Evolutionary conservation across 2,113 vertebrate species (phyloP), one percentile per base, ranked within the genome.

Genomic region (Hippolais icterina): DNA sequence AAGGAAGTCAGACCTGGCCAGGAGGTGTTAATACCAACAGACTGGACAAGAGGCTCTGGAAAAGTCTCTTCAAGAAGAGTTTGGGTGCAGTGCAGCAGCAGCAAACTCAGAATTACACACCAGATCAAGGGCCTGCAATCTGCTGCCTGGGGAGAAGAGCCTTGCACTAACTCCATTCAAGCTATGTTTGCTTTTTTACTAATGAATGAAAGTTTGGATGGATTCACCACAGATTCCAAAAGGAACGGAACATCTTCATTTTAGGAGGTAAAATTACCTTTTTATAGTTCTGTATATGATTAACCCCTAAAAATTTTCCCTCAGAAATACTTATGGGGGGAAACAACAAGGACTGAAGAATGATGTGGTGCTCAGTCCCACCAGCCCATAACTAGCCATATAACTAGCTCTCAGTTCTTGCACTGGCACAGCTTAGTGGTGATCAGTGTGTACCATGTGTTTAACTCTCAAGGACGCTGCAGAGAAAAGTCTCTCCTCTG

Each of bases 391-490:
- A 11, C 6, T 6, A 23, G 8, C 39, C 33, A 0, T 52, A 1
- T 5, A 80, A 17, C 3, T 2, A 24, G 8, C 35, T 47, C 9
- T 57, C 7, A 68, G 33, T 24, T 68, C 22, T 39, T 39, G 37
- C 39, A 20, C 35, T 7, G 15, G 15, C 3, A 1, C 4, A 54
- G 17, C 39, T 71, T 9, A 15, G 47, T 12, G 13, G 9, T 33
- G 37, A 18, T 7, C n/a, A 31, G 12, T 2, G 24, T 4, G 6
- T 2, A 23, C 35, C 33, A 28, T 1, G 0, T 6, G 7, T 31
- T 74, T 4, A 18, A 16, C 4, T 47, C 11, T 44, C 4, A 2
- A 1, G 8, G 31, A 41, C 8, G 9, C 17, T 3, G 5, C 2
- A 24, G 37, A 57, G 35, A 49, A 47, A 61, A 80, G 11, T 7